These are phyloP conservation scores for Tragelaphus imberbis DNA, from an alignment of 2,113 vertebrate genomes.

Conservation along the genomic window DNA sequence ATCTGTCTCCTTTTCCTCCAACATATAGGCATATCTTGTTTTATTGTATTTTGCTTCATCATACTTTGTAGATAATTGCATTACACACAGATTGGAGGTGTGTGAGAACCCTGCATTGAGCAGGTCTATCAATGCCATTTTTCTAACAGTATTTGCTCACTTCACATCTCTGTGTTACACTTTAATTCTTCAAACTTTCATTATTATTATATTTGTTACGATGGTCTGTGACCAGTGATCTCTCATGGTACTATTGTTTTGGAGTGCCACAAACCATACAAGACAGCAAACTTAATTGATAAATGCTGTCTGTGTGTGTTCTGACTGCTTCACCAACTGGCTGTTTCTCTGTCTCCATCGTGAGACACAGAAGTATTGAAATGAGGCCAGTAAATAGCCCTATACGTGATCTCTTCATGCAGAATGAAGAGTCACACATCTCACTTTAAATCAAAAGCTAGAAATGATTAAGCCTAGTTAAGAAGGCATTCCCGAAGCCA, in stretches of 20 bases:
- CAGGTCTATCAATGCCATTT: neutral
- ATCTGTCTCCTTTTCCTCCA: neutral
- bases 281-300: neutral
- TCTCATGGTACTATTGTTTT: neutral
- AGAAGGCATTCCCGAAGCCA: neutral
- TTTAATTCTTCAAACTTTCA: neutral
- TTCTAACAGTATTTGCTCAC: neutral
- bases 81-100: neutral
- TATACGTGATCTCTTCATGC: neutral
- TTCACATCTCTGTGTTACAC: neutral
- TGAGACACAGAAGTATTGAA: neutral
- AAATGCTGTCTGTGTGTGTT: neutral
- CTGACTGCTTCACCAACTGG: neutral
- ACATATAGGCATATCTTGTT: neutral
- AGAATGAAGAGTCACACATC: neutral
- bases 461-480: neutral
- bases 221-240: neutral
- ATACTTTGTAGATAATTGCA: neutral
- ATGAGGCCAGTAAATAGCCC: neutral
- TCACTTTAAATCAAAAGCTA: neutral
- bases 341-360: neutral
- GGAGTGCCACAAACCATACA: neutral
- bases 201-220: neutral
- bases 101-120: neutral
- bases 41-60: neutral